Evolutionary conservation across 2,113 vertebrate genomes (phyloP), one percentile per base, ranked within the genome.

Genomic region (Podarcis raffonei): DNA sequence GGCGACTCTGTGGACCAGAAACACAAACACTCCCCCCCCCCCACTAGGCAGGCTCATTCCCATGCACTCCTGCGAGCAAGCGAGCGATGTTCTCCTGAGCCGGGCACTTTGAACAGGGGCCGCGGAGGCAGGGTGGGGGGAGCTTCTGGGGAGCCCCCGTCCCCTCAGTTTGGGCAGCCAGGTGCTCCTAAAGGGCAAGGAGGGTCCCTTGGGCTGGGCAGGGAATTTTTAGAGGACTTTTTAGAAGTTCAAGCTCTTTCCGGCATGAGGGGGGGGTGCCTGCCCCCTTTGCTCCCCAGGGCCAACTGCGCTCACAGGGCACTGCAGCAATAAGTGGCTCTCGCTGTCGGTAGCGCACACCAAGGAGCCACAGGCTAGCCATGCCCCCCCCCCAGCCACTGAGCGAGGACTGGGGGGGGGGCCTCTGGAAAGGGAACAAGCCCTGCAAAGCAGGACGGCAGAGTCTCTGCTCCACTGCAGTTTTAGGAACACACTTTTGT

Each of bases 401-500:
- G 48, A 53, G 48, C 48, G 2, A 53, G 48, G 48, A 53, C 48
- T 12, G 48, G 9, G 48, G 0, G 48, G 48, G 77, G 78, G 37
- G 37, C 2, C 30, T 27, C 23, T 20, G 23, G 48, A 5, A 35
- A 27, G 39, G 80, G 20, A 22, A 6, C 57, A 32, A 6, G 13
- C 78, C 78, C 16, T 32, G 27, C 30, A 1, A 30, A 12, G 11
- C 11, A 18, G 53, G 30, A 59, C 13, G 27, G 78, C 76, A 20
- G n/a, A 6, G 8, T 27, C 68, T 69, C 68, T 18, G 32, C 15
- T 15, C n/a, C 5, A 32, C 15, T 91, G 25, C 92, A 78, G 91
- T 30, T 71, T 27, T 71, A 30, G 69, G 66, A 90, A 87, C 3
- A 25, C 75, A 87, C 83, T 91, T 96, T 94, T 94, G 85, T 95